These are phyloP conservation scores for Plecturocebus donacophilus DNA, from an alignment of 2,113 vertebrate species.

Conservation along the genomic window DNA sequence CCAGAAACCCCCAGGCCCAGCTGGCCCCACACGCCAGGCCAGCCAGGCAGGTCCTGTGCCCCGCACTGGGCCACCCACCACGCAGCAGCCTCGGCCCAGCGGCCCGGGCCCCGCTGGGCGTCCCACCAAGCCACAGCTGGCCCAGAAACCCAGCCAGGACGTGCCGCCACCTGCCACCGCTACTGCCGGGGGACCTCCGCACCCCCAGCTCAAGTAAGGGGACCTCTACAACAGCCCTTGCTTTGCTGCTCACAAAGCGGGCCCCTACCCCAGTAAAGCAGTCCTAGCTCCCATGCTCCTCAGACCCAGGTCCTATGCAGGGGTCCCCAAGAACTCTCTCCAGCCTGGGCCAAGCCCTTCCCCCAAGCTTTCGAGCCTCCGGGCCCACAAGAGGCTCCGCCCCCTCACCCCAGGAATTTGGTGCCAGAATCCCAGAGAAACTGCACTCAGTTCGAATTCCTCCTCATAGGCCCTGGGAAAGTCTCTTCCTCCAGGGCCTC, in stretches of 20 bases:
- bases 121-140: conserved; percentile 88
- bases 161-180: conserved; percentile 74
- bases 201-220: conserved; percentile 92
- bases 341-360: not conserved
- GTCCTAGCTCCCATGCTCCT: not conserved
- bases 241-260: conserved; percentile 51
- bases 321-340: not conserved
- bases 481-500: not conserved
- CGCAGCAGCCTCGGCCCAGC: conserved; percentile 90
- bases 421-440: not conserved
- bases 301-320: not conserved
- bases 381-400: not conserved
- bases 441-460: not conserved
- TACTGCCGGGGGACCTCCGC: conserved; percentile 81
- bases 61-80: conserved; percentile 87
- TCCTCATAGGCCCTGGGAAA: not conserved
- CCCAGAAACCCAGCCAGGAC: conserved; percentile 91
- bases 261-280: not conserved
- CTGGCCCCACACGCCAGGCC: conserved; percentile 74
- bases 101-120: conserved; percentile 82
- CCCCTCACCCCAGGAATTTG: not conserved
- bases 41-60: conserved; percentile 76
- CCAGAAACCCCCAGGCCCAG: conserved; percentile 63
- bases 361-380: not conserved
- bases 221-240: conserved; percentile 28